Conservation (phyloP, 2,797 vertebrate species). For the Cyprinodon diabolis region DNA sequence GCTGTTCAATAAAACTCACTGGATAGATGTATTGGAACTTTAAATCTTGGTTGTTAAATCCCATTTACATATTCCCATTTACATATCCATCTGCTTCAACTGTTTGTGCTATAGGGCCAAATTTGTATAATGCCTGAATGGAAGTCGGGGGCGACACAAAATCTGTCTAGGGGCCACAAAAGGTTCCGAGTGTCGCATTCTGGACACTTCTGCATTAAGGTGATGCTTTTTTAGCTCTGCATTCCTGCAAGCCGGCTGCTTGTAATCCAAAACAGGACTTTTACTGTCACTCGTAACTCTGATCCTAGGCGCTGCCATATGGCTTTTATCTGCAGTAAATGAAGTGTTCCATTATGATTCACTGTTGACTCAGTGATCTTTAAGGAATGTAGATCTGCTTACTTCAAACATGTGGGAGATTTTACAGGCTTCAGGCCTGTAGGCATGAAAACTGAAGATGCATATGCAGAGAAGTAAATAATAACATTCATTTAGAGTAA, state of each 20-base stretch:
- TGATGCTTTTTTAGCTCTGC: conserved; percentile 7
- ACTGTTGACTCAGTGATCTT: conserved; percentile 10
- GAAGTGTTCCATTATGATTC: conserved; percentile 15
- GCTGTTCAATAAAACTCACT: too few relatives aligned
- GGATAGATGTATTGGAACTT: too few relatives aligned
- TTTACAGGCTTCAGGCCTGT: conserved; percentile 5
- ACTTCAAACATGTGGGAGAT: conserved; percentile 8
- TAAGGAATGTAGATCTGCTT: conserved; percentile 11
- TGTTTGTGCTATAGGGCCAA: too few relatives aligned
- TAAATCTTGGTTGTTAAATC: too few relatives aligned
- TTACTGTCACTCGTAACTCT: conserved; percentile 11
- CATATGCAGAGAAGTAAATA: not conserved
- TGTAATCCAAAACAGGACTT: conserved; percentile 7
- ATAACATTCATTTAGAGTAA: not conserved
- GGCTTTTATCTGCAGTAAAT: conserved; percentile 15
- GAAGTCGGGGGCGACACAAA: too few relatives aligned
- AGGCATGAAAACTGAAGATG: not conserved
- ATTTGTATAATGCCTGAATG: too few relatives aligned
- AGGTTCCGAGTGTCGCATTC: too few relatives aligned
- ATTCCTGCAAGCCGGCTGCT: not conserved
- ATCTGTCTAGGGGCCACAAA: too few relatives aligned
- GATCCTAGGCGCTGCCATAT: conserved; percentile 5
- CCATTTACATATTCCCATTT: too few relatives aligned
- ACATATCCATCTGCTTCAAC: too few relatives aligned
- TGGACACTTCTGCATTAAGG: too few relatives aligned